Conservation (phyloP, 2,888 invertebrate genomes). For the Sthenelais limicola region DNA sequence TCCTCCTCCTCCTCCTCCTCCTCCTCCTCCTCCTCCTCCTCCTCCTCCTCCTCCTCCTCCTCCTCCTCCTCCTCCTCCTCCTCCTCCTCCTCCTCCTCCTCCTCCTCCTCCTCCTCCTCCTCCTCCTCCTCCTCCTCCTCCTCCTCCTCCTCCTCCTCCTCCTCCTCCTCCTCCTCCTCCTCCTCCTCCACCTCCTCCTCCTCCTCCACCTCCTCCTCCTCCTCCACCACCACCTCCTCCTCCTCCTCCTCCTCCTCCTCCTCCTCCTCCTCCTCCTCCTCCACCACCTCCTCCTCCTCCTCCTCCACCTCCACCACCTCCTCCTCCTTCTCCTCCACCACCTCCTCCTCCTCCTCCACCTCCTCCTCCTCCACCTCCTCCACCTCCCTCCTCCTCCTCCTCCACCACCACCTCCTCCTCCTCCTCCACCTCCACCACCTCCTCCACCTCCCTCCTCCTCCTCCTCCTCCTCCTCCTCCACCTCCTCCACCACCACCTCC, state of each 20-base stretch:
- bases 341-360: conserved; percentile 28
- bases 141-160: conserved; percentile 6
- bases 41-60: conserved; percentile 47
- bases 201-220: not conserved
- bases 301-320: conserved; percentile 54
- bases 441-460: conserved; percentile 53
- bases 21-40: conserved; percentile 45
- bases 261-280: conserved; percentile 52
- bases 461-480: conserved; percentile 47
- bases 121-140: conserved; percentile 4
- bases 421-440: conserved; percentile 76
- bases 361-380: conserved; percentile 44
- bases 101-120: not conserved
- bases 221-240: conserved; percentile 44
- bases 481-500: conserved; percentile 71
- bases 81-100: conserved; percentile 79
- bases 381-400: conserved; percentile 35
- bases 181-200: not conserved
- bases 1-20: conserved; percentile 65
- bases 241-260: conserved; percentile 53
- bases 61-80: conserved; percentile 3
- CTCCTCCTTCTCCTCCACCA: too few relatives aligned
- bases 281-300: conserved; percentile 50
- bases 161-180: not conserved
- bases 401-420: conserved; percentile 58